phyloP scores from a whole-genome alignment of 2,888 invertebrate species.

The Xestia xanthographa region DNA sequence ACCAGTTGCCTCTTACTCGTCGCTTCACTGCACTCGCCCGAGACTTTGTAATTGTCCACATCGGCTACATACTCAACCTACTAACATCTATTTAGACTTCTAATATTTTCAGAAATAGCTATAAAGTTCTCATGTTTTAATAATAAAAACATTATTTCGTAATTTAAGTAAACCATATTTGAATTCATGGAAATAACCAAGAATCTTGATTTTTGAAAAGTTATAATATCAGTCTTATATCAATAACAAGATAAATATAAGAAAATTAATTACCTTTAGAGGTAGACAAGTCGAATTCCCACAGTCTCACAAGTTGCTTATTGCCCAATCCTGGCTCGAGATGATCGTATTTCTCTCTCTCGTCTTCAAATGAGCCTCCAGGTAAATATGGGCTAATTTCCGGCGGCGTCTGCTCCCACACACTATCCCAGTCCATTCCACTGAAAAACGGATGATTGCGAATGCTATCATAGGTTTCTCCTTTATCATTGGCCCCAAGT shows the following conservation, averaged over 20 bases:
- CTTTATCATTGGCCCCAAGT: conserved; percentile 94
- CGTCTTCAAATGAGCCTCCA: conserved; percentile 92
- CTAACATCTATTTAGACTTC: conserved; percentile 59
- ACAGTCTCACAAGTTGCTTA: conserved; percentile 94
- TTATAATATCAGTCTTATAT: not conserved
- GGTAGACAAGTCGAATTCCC: conserved; percentile 93
- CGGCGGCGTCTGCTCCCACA: conserved; percentile 95
- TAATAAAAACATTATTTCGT: conserved; percentile 6
- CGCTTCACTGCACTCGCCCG: conserved; percentile 85
- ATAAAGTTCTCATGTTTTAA: not conserved
- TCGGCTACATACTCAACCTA: conserved; percentile 69
- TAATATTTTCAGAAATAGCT: conserved; percentile 39
- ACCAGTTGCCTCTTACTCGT: conserved; percentile 85
- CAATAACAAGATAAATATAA: conserved; percentile 11
- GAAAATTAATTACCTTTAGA: conserved; percentile 60
- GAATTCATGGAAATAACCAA: conserved; percentile 1
- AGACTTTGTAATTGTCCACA: conserved; percentile 79
- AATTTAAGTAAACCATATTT: not conserved
- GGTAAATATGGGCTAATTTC: conserved; percentile 95
- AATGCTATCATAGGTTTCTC: conserved; percentile 94
- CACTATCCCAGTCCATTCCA: conserved; percentile 95
- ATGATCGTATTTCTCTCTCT: conserved; percentile 91
- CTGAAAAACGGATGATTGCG: conserved; percentile 96
- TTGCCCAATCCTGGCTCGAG: conserved; percentile 97
- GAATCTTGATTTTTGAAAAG: not conserved